Evolutionary conservation across 2,888 invertebrate species (phyloP).

Genomic region (Hyposoter didymator): DNA sequence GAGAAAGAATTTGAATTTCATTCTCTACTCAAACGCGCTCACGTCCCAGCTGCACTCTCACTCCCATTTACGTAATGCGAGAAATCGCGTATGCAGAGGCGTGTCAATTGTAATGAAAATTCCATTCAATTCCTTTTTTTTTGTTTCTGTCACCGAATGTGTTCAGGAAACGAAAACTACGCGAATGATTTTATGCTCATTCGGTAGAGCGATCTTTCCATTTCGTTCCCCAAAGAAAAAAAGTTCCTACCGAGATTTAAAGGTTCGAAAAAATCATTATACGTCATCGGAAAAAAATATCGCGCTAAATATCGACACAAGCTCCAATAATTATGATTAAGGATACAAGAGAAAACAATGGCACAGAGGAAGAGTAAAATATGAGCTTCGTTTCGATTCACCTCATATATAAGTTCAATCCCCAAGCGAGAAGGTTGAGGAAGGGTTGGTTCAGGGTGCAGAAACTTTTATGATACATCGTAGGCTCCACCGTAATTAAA

Average conservation of each 20-base stretch:
- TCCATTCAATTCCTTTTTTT: neutral
- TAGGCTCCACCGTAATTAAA: conserved; percentile 74
- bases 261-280: no score
- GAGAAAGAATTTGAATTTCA: conserved; percentile 68
- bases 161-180: neutral
- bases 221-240: neutral
- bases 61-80: neutral
- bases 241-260: neutral
- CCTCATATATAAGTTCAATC: conserved; percentile 35
- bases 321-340: no score
- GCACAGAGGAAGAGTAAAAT: neutral
- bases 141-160: neutral
- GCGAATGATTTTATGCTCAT: neutral
- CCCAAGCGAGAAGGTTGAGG: conserved; percentile 45
- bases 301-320: no score
- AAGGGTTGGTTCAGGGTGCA: conserved; percentile 61
- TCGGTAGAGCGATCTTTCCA: neutral
- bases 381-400: neutral
- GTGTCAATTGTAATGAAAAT: conserved; percentile 12
- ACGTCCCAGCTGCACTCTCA: conserved; percentile 9
- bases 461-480: conserved; percentile 77
- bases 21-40: conserved; percentile 65
- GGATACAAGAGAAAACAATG: neutral
- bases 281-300: no score
- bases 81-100: neutral